Evolutionary conservation across 2,113 vertebrate genomes (phyloP).

Genomic region (Gymnogyps californianus): DNA sequence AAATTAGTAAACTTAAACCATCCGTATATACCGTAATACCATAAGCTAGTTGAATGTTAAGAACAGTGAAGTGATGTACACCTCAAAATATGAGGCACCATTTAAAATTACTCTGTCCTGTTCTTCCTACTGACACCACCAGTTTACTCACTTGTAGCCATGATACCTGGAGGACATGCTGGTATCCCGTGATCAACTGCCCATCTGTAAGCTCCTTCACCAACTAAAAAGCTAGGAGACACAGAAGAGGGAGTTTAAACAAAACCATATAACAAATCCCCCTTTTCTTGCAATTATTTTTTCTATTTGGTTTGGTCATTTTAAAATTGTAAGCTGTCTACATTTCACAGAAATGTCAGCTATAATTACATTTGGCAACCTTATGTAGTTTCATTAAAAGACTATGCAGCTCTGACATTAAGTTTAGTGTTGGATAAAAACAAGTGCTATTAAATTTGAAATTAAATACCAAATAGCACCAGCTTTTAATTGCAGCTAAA

Average conservation of each 20-base stretch:
- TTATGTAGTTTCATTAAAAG: not conserved
- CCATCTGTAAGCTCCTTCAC: constrained; percentile 95
- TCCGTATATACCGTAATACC: not conserved
- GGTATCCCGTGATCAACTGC: constrained; percentile 95
- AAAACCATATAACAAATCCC: constrained; percentile 56
- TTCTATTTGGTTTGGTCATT: constrained; percentile 8
- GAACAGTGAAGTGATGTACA: constrained; percentile 18
- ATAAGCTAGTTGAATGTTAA: not conserved
- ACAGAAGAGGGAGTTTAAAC: constrained; percentile 64
- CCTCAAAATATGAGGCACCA: constrained; percentile 29
- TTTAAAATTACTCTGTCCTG: constrained; percentile 43
- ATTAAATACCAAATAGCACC: not conserved
- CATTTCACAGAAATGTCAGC: not conserved
- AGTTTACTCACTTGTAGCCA: constrained; percentile 95
- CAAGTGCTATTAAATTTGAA: not conserved
- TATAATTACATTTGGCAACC: not conserved
- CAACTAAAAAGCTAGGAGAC: constrained; percentile 92
- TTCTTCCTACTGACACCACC: constrained; percentile 63
- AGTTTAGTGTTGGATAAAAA: not conserved
- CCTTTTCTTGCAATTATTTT: constrained; percentile 47
- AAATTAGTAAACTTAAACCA: constrained; percentile 5
- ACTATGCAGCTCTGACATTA: not conserved
- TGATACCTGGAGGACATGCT: constrained; percentile 90
- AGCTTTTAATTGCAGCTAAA: not conserved
- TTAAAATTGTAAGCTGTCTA: constrained; percentile 1